A percentile compares a stretch with the other conserved stretches of the same genome.
Evolutionary conservation across 2,113 vertebrate genomes (phyloP).

Genomic region (zebrafish (Danio rerio)): GRCz12tu NC_133191.1:33370001-33370500

Average conservation of each 20-base stretch:
- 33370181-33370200: conserved; percentile 69
- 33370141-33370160: conserved; percentile 58
- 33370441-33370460: conserved; percentile 32
- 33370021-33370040: conserved; percentile 6
- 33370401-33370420: conserved; percentile 23
- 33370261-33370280: conserved; percentile 62
- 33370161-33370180: conserved; percentile 57
- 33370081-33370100: conserved; percentile 36
- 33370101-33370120: conserved; percentile 35
- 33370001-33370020: conserved; percentile 39
- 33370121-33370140: conserved; percentile 33
- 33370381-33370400: conserved; percentile 24
- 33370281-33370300: conserved; percentile 7
- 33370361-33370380: conserved; percentile 35
- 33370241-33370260: conserved; percentile 79
- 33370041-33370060: conserved; percentile 41
- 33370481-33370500: conserved; percentile 19
- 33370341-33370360: conserved; percentile 57
- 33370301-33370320: conserved; percentile 31
- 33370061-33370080: conserved; percentile 41
- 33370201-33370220: conserved; percentile 58
- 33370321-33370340: conserved; percentile 59
- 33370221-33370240: conserved; percentile 62
- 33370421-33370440: conserved; percentile 11
- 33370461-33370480: conserved; percentile 6